Percentiles rank a stretch among this genome's conserved stretches.
phyloP scores from a whole-genome alignment of 2,113 vertebrate genomes.

The Mustela lutreola region DNA sequence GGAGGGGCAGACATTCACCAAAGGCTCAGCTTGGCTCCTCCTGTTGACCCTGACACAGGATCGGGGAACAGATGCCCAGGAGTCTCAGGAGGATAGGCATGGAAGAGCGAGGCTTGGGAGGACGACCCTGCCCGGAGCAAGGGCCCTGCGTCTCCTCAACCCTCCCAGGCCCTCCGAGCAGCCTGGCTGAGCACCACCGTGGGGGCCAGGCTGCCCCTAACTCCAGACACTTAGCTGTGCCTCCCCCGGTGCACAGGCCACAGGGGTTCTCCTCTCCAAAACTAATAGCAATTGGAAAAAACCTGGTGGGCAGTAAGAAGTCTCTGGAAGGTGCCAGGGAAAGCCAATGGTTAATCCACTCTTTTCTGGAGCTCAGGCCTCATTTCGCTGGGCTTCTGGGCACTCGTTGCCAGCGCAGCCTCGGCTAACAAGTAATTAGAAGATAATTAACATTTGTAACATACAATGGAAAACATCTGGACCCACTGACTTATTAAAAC shows the following conservation, averaged over 20 bases:
- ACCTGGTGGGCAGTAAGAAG: neutral
- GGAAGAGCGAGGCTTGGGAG: neutral
- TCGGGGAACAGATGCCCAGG: rapidly evolving
- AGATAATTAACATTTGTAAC: conserved; percentile 88
- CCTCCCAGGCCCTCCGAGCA: neutral
- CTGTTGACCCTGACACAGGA: neutral
- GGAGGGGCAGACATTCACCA: rapidly evolving
- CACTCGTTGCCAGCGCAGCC: conserved; percentile 24
- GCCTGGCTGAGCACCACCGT: rapidly evolving
- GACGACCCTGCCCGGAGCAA: neutral
- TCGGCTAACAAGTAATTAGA: conserved; percentile 84
- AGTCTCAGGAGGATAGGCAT: neutral
- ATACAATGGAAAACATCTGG: conserved; percentile 87
- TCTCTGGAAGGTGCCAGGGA: neutral
- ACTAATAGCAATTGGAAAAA: neutral
- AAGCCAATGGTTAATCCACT: neutral
- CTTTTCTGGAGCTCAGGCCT: conserved; percentile 16
- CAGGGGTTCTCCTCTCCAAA: neutral
- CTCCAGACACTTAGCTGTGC: neutral
- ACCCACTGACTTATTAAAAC: conserved; percentile 68
- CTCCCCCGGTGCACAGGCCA: rapidly evolving
- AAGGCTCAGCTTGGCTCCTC: rapidly evolving
- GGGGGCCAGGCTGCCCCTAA: neutral
- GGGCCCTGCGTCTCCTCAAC: rapidly evolving
- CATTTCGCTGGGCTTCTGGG: conserved; percentile 77